A percentile compares a stretch with the other conserved stretches of the same genome.
phyloP scores from a whole-genome alignment of 2,113 vertebrate genomes.

The Tamias sibiricus region DNA sequence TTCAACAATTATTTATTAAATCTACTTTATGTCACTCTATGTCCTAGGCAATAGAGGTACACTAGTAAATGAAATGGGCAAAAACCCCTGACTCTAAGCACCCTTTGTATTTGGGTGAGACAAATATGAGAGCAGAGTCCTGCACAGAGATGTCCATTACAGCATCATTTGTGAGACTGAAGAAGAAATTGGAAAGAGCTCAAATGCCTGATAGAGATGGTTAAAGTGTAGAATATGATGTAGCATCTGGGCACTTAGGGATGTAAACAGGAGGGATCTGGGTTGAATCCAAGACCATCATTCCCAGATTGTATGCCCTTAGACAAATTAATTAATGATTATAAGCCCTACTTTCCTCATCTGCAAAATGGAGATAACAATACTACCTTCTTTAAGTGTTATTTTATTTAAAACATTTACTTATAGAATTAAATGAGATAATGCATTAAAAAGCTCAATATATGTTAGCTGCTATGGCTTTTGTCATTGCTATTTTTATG shows the following conservation, averaged over 20 bases:
- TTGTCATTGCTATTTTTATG: background rate
- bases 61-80: background rate
- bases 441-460: background rate
- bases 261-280: accelerated
- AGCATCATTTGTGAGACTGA: background rate
- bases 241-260: background rate
- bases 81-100: background rate
- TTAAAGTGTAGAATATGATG: background rate
- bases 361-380: background rate
- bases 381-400: background rate
- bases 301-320: too few species aligned
- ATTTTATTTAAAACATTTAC: background rate
- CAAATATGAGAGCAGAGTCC: background rate
- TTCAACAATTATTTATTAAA: background rate
- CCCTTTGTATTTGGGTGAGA: background rate
- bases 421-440: background rate
- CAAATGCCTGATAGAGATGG: background rate
- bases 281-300: background rate
- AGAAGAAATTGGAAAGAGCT: background rate
- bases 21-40: background rate
- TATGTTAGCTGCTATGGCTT: background rate
- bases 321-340: background rate
- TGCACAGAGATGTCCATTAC: background rate
- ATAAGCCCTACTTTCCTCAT: background rate
- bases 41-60: background rate